Base-by-base conservation (phyloP, 2,797 vertebrate species). In the Taeniopygia guttata region DNA sequence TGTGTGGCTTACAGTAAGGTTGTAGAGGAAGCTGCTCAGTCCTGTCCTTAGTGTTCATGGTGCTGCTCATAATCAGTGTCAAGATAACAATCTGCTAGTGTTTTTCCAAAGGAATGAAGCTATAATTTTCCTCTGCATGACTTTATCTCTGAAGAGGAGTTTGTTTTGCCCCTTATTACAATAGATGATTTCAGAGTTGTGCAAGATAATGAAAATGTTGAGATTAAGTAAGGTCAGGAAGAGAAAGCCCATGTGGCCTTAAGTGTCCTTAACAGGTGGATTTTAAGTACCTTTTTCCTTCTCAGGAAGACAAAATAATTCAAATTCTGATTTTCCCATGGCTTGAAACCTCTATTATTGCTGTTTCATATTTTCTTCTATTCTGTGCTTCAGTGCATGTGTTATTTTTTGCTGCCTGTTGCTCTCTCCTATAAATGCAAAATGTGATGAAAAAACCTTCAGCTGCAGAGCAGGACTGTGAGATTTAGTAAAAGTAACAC, bases 121-220 rank as follows among this genome's bases (percentile, higher is more conserved):
- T 80, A 66, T 70, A 66, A 74, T 91, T 93, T 94, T 89, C 76
- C 34, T 84, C 59, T 79, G 51, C 76, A 63, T 88, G 69, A 81
- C 74, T 88, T 84, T 78, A 87, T 62, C 55, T 83, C 58, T 92
- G 82, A 89, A 91, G 79, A 84, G 9, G 84, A 90, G 79, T 59
- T 91, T 93, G 55, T 62, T 96, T 91, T 88, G 69, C 73, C 73
- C 36, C 69, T 84, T 84, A 52, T 73, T 96, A 96, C 84, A 92
- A 54, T 56, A 91, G 69, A n/a, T 0, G 15, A 86, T 81, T 89
- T 68, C 72, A 92, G 69, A 3, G 25, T 81, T 95, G 92, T 92
- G 87, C 73, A 95, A 95, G 76, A 79, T 62, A 78, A 63, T 93
- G 87, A 92, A 93, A 89, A 81, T 51, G 13, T 58, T 52, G 46